These are phyloP conservation scores for Penelope pileata DNA, from an alignment of 2,113 vertebrate genomes.

Conservation along the genomic window DNA sequence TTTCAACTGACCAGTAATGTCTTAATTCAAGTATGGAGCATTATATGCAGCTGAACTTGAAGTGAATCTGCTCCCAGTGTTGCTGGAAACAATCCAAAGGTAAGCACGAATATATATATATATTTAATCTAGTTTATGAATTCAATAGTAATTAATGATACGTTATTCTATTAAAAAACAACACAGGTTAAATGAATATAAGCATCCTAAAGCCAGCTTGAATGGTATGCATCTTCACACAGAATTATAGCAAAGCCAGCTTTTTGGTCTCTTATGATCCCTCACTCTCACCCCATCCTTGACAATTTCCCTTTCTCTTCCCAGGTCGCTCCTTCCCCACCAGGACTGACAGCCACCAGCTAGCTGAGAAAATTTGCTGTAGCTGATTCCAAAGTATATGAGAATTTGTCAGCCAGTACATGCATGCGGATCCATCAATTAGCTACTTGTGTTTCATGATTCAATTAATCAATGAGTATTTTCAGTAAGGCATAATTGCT, in stretches of 20 bases:
- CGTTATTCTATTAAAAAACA: not conserved
- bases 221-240: not conserved
- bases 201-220: not conserved
- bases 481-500: not conserved
- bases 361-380: not conserved
- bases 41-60: not conserved
- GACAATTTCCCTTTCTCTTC: not conserved
- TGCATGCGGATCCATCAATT: fast-evolving
- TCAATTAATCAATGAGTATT: not conserved
- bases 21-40: not conserved
- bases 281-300: fast-evolving
- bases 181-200: not conserved
- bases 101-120: too few species aligned
- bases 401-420: fast-evolving
- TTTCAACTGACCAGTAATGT: not conserved
- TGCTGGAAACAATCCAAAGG: not conserved
- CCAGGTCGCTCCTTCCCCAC: not conserved
- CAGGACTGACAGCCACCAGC: not conserved
- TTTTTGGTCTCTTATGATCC: fast-evolving
- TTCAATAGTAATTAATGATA: not conserved
- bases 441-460: not conserved
- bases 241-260: not conserved
- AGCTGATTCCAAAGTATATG: not conserved
- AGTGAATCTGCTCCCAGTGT: not conserved
- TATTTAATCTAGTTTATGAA: not conserved